Evolutionary conservation across 2,888 invertebrate species (phyloP).

Genomic region (Keiferia lycopersicella): DNA sequence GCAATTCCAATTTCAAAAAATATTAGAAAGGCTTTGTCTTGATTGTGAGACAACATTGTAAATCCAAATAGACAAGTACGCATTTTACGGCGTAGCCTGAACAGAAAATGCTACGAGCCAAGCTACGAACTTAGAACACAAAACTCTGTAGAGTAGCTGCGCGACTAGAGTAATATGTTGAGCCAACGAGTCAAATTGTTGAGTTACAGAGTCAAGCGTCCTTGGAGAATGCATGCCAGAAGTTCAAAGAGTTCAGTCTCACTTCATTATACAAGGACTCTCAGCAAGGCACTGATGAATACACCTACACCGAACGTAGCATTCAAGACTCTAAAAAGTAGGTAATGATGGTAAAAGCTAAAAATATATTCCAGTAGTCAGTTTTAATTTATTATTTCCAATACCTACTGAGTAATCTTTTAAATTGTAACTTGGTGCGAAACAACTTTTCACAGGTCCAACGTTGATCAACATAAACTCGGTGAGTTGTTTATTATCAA

Average conservation of each 20-base stretch:
- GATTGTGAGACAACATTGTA: background rate
- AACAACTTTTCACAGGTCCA: background rate
- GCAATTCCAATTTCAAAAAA: too few relatives aligned
- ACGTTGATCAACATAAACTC: background rate
- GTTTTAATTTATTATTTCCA: too few relatives aligned
- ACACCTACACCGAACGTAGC: conserved; percentile 40
- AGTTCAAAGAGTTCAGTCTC: conserved; percentile 47
- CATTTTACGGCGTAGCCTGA: background rate
- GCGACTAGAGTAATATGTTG: background rate
- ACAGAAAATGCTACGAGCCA: too few relatives aligned
- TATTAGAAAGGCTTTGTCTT: too few relatives aligned
- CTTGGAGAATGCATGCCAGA: background rate
- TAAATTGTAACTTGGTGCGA: too few relatives aligned
- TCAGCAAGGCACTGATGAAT: conserved; percentile 50
- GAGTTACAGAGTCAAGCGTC: background rate
- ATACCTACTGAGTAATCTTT: too few relatives aligned
- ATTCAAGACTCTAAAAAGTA: conserved; percentile 46
- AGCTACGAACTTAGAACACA: background rate
- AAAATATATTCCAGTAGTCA: too few relatives aligned
- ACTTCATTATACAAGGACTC: conserved; percentile 65
- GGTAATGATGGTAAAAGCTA: too few relatives aligned
- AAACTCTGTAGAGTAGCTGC: background rate
- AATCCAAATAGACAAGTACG: background rate
- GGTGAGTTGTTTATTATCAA: background rate
- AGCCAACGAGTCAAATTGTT: background rate